phyloP scores from a whole-genome alignment of 2,797 vertebrate genomes.

The Phataginus tetradactyla region DNA sequence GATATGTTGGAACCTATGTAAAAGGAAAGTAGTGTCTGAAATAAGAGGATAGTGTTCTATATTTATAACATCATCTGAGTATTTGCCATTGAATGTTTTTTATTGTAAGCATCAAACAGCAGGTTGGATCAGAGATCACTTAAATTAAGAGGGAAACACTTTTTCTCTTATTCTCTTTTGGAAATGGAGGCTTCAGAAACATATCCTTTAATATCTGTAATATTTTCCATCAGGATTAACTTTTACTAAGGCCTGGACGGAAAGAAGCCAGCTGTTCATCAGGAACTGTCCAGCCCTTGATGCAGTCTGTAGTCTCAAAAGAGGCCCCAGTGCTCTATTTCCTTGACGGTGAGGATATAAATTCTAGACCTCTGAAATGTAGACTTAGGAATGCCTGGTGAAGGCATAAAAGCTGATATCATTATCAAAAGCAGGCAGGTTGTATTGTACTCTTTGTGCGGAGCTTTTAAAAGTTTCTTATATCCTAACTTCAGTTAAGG shows the following conservation, averaged over 20 bases:
- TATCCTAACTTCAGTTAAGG: not conserved
- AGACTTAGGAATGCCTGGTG: not conserved
- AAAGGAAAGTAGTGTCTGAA: conserved; percentile 24
- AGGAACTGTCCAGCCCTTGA: not conserved
- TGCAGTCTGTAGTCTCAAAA: not conserved
- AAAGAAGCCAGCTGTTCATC: not conserved
- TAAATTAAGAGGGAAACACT: conserved; percentile 32
- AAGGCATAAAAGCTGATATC: not conserved
- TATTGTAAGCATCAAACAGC: conserved; percentile 13
- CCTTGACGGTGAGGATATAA: not conserved
- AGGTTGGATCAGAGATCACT: not conserved
- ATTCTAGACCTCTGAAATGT: not conserved
- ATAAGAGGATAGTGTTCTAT: not conserved
- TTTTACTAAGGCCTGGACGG: not conserved
- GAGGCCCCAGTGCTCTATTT: not conserved
- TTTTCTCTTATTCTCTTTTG: not conserved
- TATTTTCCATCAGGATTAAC: not conserved
- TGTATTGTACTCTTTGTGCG: not conserved
- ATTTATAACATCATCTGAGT: not conserved
- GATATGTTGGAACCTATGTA: not conserved
- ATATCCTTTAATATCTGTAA: not conserved
- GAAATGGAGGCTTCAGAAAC: conserved; percentile 23
- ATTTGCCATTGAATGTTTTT: not conserved
- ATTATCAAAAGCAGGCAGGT: not conserved
- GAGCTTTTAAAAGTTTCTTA: not conserved